phyloP scores from a whole-genome alignment of 2,797 vertebrate genomes.

The Champsocephalus gunnari region DNA sequence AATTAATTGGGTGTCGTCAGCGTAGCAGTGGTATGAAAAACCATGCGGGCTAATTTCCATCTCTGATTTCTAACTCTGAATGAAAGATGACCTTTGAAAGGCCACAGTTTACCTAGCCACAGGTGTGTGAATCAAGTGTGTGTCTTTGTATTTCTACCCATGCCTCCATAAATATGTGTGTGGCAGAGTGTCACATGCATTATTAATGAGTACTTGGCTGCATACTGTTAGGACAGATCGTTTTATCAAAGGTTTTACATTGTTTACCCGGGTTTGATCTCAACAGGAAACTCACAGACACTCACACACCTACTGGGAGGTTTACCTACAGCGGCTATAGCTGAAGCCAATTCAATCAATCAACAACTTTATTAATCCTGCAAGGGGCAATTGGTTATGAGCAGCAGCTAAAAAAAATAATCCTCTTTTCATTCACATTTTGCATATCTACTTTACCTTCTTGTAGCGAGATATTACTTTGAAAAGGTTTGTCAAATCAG shows the following conservation, averaged over 20 bases:
- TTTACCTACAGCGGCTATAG: not conserved
- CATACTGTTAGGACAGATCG: conserved; percentile 42
- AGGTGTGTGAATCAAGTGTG: conserved; percentile 52
- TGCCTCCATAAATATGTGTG: conserved; percentile 65
- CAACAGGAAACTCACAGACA: conserved; percentile 28
- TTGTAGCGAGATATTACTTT: not conserved
- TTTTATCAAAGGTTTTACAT: conserved; percentile 67
- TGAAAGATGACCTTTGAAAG: conserved; percentile 55
- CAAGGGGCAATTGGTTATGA: no score
- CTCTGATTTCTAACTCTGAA: conserved; percentile 28
- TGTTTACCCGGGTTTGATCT: conserved; percentile 37
- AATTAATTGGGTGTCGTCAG: no score
- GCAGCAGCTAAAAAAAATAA: no score
- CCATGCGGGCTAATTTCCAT: not conserved
- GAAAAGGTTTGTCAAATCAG: conserved; percentile 21
- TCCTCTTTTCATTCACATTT: not conserved
- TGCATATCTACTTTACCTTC: not conserved
- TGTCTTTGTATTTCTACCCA: conserved; percentile 20
- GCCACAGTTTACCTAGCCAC: conserved; percentile 54
- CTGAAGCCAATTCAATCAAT: not conserved
- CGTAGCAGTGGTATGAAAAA: no score
- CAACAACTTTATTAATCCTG: no score
- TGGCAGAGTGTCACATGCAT: conserved; percentile 66
- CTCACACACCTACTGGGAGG: not conserved
- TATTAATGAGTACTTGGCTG: conserved; percentile 66